Base-by-base conservation (phyloP, 37 sponge, comb jelly and placozoan genomes). In the Aplysina aerophoba region DNA sequence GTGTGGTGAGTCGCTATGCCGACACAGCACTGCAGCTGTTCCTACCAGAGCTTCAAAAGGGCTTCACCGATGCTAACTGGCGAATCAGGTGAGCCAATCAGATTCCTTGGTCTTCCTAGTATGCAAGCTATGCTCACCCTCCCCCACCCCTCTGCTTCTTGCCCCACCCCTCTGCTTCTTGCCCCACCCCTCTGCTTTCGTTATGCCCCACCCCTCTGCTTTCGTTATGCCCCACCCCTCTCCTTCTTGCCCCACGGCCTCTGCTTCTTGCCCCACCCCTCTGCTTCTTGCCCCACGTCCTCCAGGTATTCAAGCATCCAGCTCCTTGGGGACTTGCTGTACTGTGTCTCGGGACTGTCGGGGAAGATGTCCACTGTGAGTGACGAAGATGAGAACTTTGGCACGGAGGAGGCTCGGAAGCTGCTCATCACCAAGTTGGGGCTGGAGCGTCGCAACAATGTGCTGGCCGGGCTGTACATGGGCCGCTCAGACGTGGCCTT, bases 351-450 rank as follows among this genome's bases (percentile, higher is more conserved):
- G 60, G 99, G 99, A 22, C 89, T 97, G 72, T 86, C 95, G 60
- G 99, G 99, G 14, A 99, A 99, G 86, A 97, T 97, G 99, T 90
- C 89, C 67, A 97, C 99, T 28, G 97, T 91, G 80, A 92, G 92
- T 25, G 96, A 87, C 17, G 97, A 99, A 35, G 99, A 99, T 68
- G 98, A 98, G 68, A 95, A 95, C 89, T 96, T 99, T 86, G 99
- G 97, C 22, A 99, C 96, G 20, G 97, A 97, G 77, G 89, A 92
- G 22, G 90, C 94, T 17, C 80, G 73, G 66, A 82, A 75, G 80
- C 83, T 91, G 8, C 85, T 99, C 55, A 81, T 95, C 24, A 55
- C 59, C 28, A 77, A 66, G 14, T 87, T 99, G 24, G 99, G 99
- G 19, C 36, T 27, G 4, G 97, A 95, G 66, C 36, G 94, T 25